A percentile compares a stretch with the other conserved stretches of the same genome.
phyloP scores from a whole-genome alignment of 1,140 invertebrate species.

The Pemphigus obesinymphae region DNA sequence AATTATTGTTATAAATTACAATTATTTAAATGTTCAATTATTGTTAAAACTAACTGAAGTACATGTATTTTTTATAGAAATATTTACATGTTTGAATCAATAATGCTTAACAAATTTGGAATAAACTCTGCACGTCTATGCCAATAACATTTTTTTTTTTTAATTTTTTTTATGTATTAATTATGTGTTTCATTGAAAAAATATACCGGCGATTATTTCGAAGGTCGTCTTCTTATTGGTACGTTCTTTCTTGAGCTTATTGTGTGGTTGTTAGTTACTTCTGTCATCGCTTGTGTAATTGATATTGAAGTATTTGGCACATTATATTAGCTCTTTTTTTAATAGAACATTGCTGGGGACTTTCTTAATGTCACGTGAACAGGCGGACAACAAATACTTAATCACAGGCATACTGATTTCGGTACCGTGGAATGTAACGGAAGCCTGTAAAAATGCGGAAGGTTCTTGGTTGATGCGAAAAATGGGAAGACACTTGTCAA shows the following conservation, averaged over 20 bases:
- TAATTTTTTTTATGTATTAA: too few species aligned
- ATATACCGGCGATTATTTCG: neutral
- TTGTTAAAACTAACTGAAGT: neutral
- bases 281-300: neutral
- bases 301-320: neutral
- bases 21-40: too few species aligned
- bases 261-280: neutral
- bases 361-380: conserved; percentile 16
- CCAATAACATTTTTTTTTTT: neutral
- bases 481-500: conserved; percentile 69
- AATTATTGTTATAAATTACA: too few species aligned
- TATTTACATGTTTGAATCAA: too few species aligned
- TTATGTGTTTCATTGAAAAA: neutral
- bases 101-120: too few species aligned
- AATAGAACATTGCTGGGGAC: conserved; percentile 7
- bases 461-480: conserved; percentile 69
- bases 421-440: conserved; percentile 75
- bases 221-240: neutral
- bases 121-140: neutral
- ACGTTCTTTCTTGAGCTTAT: conserved; percentile 21
- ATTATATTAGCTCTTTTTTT: neutral
- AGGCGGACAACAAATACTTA: conserved; percentile 49
- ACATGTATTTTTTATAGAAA: neutral
- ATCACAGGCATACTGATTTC: conserved; percentile 73
- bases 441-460: conserved; percentile 67